Conservation (phyloP, 2,113 vertebrate species). For the Perca flavescens region DNA sequence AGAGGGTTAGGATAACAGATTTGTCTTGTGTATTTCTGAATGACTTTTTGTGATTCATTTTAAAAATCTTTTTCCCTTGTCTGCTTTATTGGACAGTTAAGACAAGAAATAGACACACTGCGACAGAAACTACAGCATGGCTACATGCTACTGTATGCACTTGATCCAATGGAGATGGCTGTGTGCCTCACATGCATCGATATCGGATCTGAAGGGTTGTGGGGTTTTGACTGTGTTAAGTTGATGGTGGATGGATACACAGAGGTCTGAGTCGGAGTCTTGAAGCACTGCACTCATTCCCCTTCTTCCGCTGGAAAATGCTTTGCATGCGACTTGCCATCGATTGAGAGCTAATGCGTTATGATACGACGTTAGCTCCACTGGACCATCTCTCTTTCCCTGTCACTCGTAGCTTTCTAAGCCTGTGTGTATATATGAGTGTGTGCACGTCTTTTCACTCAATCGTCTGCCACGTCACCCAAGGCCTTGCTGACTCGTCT, state of each 20-base stretch:
- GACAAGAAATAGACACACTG: not conserved
- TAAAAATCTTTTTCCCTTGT: constrained; percentile 5
- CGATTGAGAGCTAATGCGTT: constrained; percentile 63
- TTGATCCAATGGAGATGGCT: constrained; percentile 16
- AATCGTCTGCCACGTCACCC: constrained; percentile 13
- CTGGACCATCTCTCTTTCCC: constrained; percentile 44
- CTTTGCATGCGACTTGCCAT: constrained; percentile 37
- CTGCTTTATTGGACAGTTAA: not conserved
- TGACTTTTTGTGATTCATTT: constrained; percentile 4
- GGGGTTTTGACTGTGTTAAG: constrained; percentile 38
- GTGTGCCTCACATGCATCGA: constrained; percentile 30
- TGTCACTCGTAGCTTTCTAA: constrained; percentile 43
- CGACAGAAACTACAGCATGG: not conserved
- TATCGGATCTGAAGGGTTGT: constrained; percentile 59
- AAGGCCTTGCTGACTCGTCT: constrained; percentile 30
- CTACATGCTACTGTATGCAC: not conserved
- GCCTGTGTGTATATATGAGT: constrained; percentile 18
- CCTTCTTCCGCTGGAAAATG: constrained; percentile 44
- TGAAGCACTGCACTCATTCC: constrained; percentile 3
- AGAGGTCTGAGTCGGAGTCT: constrained; percentile 19
- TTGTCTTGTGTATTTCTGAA: not conserved
- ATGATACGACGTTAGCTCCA: constrained; percentile 62
- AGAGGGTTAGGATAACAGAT: constrained; percentile 3
- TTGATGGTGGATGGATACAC: constrained; percentile 40
- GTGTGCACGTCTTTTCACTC: constrained; percentile 13